Conservation (phyloP, 2,888 invertebrate genomes). For the Acanthosoma haemorrhoidale region DNA sequence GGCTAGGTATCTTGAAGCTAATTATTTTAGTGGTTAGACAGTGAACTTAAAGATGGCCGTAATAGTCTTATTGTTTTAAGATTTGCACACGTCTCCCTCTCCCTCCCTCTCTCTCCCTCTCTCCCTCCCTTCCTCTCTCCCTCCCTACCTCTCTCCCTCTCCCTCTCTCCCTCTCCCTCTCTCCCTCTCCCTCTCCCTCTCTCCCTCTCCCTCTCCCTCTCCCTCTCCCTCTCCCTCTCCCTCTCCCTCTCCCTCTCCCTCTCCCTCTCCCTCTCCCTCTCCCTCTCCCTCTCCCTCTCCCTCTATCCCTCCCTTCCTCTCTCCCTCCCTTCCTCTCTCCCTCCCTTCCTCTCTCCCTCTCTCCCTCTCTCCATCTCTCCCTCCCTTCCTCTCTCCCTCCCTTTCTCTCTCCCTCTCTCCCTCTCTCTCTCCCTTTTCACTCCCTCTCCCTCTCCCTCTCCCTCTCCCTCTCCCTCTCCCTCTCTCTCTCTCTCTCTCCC, state of each 20-base stretch:
- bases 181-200: background rate
- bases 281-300: background rate
- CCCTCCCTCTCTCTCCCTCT: background rate
- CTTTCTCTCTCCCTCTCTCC: slow-evolving; percentile 12
- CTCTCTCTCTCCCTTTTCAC: background rate
- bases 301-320: background rate
- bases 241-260: background rate
- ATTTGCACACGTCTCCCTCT: too few relatives aligned
- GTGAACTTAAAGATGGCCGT: too few relatives aligned
- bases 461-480: background rate
- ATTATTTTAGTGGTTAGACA: too few relatives aligned
- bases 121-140: background rate
- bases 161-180: slow-evolving; percentile 9
- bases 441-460: background rate
- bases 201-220: background rate
- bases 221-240: background rate
- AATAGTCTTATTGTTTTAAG: too few relatives aligned
- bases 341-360: slow-evolving; percentile 5
- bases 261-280: background rate
- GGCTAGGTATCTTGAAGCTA: too few relatives aligned
- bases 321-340: background rate
- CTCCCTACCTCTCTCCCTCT: background rate
- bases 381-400: slow-evolving; percentile 1
- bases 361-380: slow-evolving; percentile 8
- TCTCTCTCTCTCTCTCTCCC: background rate